Percentiles rank a stretch among this genome's conserved stretches.
Conservation (phyloP, 1,140 invertebrate species). For the Watersipora subatra region DNA sequence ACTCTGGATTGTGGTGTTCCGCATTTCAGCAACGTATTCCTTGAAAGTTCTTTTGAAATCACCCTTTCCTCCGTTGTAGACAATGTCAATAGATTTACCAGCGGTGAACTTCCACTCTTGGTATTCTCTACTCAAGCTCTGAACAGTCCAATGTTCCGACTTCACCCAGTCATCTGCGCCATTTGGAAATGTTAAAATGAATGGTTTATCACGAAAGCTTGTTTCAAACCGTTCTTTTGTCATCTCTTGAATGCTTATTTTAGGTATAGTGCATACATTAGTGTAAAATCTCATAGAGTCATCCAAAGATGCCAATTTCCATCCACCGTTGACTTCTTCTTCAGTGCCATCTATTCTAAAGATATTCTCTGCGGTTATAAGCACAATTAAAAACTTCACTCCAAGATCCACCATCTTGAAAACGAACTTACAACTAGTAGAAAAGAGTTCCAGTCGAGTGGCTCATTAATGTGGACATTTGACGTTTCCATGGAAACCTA, state of each 20-base stretch:
- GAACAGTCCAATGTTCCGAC: conserved; percentile 19
- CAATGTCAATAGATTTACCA: conserved; percentile 28
- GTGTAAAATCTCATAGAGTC: conserved; percentile 13
- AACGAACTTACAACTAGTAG: too few species aligned
- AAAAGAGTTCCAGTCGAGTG: too few species aligned
- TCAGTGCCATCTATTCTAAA: too few species aligned
- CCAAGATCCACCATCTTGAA: too few species aligned
- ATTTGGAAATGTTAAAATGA: conserved; percentile 25
- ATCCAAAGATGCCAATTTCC: conserved; percentile 16
- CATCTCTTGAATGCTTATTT: conserved; percentile 15
- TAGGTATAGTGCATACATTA: conserved; percentile 19
- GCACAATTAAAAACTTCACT: too few species aligned
- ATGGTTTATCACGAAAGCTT: conserved; percentile 23
- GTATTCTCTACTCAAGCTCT: conserved; percentile 19
- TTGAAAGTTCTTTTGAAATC: conserved; percentile 19
- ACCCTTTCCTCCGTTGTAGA: conserved; percentile 27
- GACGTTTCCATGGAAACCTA: too few species aligned
- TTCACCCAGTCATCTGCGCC: conserved; percentile 28
- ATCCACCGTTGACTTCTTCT: conserved; percentile 11
- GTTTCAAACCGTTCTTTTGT: conserved; percentile 21
- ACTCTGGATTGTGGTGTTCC: background rate
- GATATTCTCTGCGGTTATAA: too few species aligned
- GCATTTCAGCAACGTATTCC: conserved; percentile 18
- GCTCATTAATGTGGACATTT: too few species aligned
- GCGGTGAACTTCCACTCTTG: conserved; percentile 20